Conservation (phyloP, 1,140 invertebrate genomes). For the Saccostrea glomerata region DNA sequence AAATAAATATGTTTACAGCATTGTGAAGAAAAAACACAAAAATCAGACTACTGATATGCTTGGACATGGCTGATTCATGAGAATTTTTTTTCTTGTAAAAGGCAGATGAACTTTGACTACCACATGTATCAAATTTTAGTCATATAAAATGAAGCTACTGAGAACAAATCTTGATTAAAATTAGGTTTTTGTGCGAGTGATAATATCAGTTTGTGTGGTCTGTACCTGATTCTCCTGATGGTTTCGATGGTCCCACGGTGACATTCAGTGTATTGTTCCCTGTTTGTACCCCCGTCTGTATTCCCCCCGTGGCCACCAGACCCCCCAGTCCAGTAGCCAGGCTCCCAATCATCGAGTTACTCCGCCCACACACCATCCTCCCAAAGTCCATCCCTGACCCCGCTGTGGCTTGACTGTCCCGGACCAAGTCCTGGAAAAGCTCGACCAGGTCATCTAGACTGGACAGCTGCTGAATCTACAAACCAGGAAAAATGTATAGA, state of each 20-base stretch:
- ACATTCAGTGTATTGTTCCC: neutral
- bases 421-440: neutral
- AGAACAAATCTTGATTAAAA: too few relatives aligned
- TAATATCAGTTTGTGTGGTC: too few relatives aligned
- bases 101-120: too few relatives aligned
- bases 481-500: neutral
- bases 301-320: neutral
- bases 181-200: too few relatives aligned
- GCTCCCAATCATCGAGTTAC: conserved; percentile 10
- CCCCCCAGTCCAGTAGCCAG: conserved; percentile 5
- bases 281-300: neutral
- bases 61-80: too few relatives aligned
- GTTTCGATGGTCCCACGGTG: neutral
- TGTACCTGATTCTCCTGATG: neutral
- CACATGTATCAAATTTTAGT: too few relatives aligned
- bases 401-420: neutral
- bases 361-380: neutral
- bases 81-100: too few relatives aligned
- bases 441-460: neutral
- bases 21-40: too few relatives aligned
- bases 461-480: conserved; percentile 19
- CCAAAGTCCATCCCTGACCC: conserved; percentile 13
- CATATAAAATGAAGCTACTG: too few relatives aligned
- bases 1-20: too few relatives aligned
- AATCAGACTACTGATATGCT: too few relatives aligned